Conservation (phyloP, 2,888 invertebrate genomes). For the Euzetes globulus region DNA sequence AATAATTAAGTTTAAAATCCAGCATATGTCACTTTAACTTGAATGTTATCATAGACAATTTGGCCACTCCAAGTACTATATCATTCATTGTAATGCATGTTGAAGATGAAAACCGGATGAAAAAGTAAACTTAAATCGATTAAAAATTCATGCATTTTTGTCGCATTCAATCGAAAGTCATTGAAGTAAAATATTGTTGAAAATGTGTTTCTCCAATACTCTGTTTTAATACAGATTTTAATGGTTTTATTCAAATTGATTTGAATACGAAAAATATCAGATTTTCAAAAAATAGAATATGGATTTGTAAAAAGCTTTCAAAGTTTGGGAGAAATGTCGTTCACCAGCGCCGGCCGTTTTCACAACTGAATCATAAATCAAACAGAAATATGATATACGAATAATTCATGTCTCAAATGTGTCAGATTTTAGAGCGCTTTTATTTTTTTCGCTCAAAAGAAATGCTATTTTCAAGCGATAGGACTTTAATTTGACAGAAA, state of each 20-base stretch:
- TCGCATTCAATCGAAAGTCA: too few relatives aligned
- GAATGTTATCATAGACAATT: too few relatives aligned
- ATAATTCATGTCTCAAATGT: conserved; percentile 11
- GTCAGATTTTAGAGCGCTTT: conserved; percentile 11
- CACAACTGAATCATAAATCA: neutral
- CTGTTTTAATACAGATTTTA: neutral
- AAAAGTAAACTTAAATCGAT: too few relatives aligned
- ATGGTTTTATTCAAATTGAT: neutral
- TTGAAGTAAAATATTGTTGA: neutral
- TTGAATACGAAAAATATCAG: neutral
- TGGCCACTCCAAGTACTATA: too few relatives aligned
- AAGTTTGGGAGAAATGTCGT: neutral
- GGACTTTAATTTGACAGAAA: neutral
- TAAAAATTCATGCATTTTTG: too few relatives aligned
- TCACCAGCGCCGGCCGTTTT: neutral
- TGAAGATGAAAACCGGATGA: too few relatives aligned
- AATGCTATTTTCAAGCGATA: neutral
- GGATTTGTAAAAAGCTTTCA: conserved; percentile 11
- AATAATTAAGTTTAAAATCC: too few relatives aligned
- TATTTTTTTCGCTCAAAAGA: neutral
- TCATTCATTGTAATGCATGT: too few relatives aligned
- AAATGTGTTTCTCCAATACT: neutral
- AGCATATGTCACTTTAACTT: too few relatives aligned
- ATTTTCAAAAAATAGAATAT: neutral
- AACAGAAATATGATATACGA: conserved; percentile 11